These are phyloP conservation scores for Micrasema longulum DNA, from an alignment of 1,140 invertebrate genomes.

Conservation along the genomic window DNA sequence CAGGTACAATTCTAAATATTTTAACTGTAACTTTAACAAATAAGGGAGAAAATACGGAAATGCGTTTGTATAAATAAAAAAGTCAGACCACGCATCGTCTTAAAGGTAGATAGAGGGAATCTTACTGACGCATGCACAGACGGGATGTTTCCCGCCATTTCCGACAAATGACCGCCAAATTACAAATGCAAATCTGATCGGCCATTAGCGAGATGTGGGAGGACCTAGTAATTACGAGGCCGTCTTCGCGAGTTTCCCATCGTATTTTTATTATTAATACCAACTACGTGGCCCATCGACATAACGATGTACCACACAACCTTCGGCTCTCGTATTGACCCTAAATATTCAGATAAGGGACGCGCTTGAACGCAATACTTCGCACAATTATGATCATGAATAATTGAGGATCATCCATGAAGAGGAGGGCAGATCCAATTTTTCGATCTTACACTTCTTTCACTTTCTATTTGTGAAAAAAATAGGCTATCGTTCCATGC, in stretches of 20 bases:
- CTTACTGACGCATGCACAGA: not conserved
- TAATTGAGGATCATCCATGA: no score
- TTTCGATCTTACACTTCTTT: no score
- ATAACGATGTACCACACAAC: slow-evolving; percentile 49
- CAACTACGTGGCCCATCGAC: slow-evolving; percentile 51
- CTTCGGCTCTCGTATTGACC: slow-evolving; percentile 47
- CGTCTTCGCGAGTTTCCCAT: slow-evolving; percentile 51
- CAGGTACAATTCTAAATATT: no score
- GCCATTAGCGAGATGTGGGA: slow-evolving; percentile 50
- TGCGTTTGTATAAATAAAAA: no score
- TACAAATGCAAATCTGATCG: slow-evolving; percentile 55
- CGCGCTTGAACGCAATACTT: not conserved
- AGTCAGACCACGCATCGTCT: no score
- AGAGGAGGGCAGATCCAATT: no score
- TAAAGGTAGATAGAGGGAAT: no score
- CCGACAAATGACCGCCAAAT: slow-evolving; percentile 49
- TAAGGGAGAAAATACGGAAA: no score
- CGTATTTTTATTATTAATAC: slow-evolving; percentile 52
- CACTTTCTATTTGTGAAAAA: no score
- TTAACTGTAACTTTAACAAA: no score
- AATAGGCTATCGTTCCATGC: no score
- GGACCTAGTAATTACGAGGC: slow-evolving; percentile 50
- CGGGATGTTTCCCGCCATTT: slow-evolving; percentile 31
- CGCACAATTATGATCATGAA: no score
- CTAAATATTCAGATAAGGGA: slow-evolving; percentile 37